phyloP scores from a whole-genome alignment of 1,140 invertebrate genomes.

The Caligus rogercresseyi region DNA sequence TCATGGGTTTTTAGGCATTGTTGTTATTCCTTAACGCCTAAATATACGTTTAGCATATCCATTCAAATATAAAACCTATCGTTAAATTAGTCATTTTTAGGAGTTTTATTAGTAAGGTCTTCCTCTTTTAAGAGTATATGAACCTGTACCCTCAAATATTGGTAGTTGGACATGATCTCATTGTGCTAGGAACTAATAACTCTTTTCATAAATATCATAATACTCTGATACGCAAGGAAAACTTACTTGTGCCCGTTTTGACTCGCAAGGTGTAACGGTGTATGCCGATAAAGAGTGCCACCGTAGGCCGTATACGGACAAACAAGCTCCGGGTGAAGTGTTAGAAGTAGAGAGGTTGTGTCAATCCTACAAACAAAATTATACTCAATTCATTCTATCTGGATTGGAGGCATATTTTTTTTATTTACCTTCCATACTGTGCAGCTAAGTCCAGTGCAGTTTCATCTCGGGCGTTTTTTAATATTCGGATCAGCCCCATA shows the following conservation, averaged over 20 bases:
- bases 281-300: slow-evolving; percentile 46
- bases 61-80: too few species aligned
- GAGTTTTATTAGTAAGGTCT: too few species aligned
- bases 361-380: slow-evolving; percentile 44
- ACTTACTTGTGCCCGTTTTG: slow-evolving; percentile 75
- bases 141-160: too few species aligned
- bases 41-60: too few species aligned
- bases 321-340: slow-evolving; percentile 56
- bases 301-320: slow-evolving; percentile 37
- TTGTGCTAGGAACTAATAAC: too few species aligned
- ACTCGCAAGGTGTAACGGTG: slow-evolving; percentile 80
- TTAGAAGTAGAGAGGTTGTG: slow-evolving; percentile 65
- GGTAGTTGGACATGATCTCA: too few species aligned
- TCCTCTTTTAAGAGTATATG: too few species aligned
- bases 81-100: too few species aligned
- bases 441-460: slow-evolving; percentile 83
- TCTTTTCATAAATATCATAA: too few species aligned
- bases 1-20: too few species aligned
- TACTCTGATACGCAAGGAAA: too few species aligned
- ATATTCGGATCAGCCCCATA: slow-evolving; percentile 74
- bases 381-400: not conserved
- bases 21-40: too few species aligned
- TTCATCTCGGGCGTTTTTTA: slow-evolving; percentile 67
- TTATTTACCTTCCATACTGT: slow-evolving; percentile 53
- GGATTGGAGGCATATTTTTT: not conserved